Conservation (phyloP, 1,140 invertebrate species). For the Aphaenogaster rudis region DNA sequence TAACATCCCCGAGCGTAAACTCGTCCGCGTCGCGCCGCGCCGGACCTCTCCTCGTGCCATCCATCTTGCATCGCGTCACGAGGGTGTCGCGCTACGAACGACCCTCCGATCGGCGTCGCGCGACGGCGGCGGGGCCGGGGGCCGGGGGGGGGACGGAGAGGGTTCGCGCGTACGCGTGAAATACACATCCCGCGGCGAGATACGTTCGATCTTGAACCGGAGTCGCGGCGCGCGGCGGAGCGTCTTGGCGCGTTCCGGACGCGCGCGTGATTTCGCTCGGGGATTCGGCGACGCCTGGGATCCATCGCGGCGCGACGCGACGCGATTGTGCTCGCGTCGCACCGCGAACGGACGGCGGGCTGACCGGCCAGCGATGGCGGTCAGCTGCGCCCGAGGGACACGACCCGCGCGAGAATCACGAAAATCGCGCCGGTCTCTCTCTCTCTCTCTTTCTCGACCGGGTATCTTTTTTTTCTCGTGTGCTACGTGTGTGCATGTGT, state of each 20-base stretch:
- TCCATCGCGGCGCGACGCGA: not conserved
- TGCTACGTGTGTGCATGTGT: not conserved
- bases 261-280: slow-evolving; percentile 5
- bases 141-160: not conserved
- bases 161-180: too few relatives aligned
- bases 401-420: not conserved
- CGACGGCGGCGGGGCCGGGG: too few relatives aligned
- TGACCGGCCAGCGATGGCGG: slow-evolving; percentile 3
- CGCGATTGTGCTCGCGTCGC: not conserved
- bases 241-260: not conserved
- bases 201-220: slow-evolving; percentile 3
- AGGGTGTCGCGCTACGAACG: not conserved
- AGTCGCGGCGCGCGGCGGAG: not conserved
- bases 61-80: slow-evolving; percentile 11
- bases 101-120: not conserved
- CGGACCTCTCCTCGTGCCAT: not conserved
- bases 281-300: slow-evolving; percentile 8
- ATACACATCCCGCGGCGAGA: too few relatives aligned
- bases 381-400: slow-evolving; percentile 7
- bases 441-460: not conserved
- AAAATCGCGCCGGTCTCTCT: not conserved
- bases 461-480: slow-evolving; percentile 25
- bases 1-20: not conserved
- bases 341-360: not conserved
- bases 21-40: too few relatives aligned